Base-by-base conservation (phyloP, 2,888 invertebrate species). In the Eristalis tenax region DNA sequence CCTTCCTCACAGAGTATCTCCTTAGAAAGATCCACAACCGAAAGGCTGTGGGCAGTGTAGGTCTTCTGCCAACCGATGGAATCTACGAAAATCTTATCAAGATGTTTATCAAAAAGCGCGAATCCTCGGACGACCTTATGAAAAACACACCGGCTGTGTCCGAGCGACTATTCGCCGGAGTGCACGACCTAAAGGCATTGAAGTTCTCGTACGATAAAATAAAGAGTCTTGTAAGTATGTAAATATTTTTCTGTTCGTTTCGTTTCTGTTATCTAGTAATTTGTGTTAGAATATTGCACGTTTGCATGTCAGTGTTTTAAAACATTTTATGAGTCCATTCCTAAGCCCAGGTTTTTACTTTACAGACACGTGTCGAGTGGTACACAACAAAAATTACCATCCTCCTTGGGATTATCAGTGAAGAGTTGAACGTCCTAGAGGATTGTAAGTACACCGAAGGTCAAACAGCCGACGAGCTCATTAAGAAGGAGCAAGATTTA, bases 371-470 rank as follows among this genome's bases (percentile, higher is more conserved):
- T 32, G 74, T 89, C 13, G 92, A 92, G 40, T 92, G 92, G 92
- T 90, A 91, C 71, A 91, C 91, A 80, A 92, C 92, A 23, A 92
- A 92, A 89, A 89, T 92, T 28, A 90, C 90, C 0, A 69, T 92
- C 28, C 88, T 92, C 1, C 79, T 92, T 0, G 91, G 91, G 69
- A 91, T 92, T 10, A 92, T 92, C 83, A 90, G 90, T 0, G 90
- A 90, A 40, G 91, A 92, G 38, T 74, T 92, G 2, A 92, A 92
- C 77, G 89, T 89, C 26, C 90, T 92, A 3, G 92, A 92, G 77
- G 90, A 91, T 3, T 92, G 90, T 90, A 91, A 92, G 18, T 92
- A 92, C 88, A 92, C 91, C 86, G 91, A 92, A 2, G 91, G 91
- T 0, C 79, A 92, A 0, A 90, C 91, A 8, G 91, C 90, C 0